Evolutionary conservation across 2,888 invertebrate species (phyloP).

Genomic region (Eristalis tenax): DNA sequence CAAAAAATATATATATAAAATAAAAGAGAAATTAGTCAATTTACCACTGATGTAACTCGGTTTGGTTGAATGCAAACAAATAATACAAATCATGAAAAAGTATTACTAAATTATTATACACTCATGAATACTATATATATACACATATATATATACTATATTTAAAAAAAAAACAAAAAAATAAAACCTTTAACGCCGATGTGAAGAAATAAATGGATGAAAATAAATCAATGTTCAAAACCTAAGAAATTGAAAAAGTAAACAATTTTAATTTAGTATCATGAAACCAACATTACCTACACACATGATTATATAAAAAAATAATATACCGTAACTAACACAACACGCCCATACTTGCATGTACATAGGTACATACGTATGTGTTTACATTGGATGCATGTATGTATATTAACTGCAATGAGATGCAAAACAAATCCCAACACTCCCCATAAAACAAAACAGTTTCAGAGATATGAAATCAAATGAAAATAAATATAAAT

Average conservation of each 20-base stretch:
- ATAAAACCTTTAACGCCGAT: slow-evolving; percentile 52
- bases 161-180: slow-evolving; percentile 57
- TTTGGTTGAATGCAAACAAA: slow-evolving; percentile 72
- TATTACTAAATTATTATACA: slow-evolving; percentile 72
- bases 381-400: not conserved
- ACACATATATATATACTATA: slow-evolving; percentile 63
- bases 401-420: slow-evolving; percentile 64
- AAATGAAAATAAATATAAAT: slow-evolving; percentile 9
- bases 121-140: slow-evolving; percentile 75
- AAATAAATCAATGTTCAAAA: slow-evolving; percentile 75
- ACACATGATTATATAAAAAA: slow-evolving; percentile 52
- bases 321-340: slow-evolving; percentile 42
- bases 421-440: slow-evolving; percentile 46
- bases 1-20: slow-evolving; percentile 50
- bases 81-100: slow-evolving; percentile 76
- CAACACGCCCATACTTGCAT: slow-evolving; percentile 54
- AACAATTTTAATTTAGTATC: slow-evolving; percentile 53
- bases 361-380: slow-evolving; percentile 36
- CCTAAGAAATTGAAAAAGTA: slow-evolving; percentile 71
- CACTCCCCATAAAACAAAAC: slow-evolving; percentile 19
- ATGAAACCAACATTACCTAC: slow-evolving; percentile 69
- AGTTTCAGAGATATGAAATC: slow-evolving; percentile 54
- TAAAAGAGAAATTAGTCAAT: slow-evolving; percentile 67
- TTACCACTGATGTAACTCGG: slow-evolving; percentile 71
- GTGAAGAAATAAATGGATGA: slow-evolving; percentile 56